Base-by-base conservation (phyloP, 2,797 vertebrate species). In the Acipenser transmontanus region DNA sequence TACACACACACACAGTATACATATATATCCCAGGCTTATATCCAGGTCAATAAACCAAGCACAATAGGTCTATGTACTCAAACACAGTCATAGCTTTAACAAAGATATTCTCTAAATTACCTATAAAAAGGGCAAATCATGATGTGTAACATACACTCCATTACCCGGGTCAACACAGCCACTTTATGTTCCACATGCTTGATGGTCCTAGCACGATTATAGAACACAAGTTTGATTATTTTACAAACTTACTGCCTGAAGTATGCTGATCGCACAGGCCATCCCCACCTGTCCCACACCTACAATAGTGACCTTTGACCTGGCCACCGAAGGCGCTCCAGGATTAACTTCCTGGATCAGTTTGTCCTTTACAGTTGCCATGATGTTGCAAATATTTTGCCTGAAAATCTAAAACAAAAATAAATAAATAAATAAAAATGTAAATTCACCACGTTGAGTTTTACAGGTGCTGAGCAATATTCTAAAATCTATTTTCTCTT, bases 281-380 rank as follows among this genome's bases (percentile, higher is more conserved):
- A 92, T 92, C 76, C 90, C 90, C n/a, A 92, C 90, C 76, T 89
- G 85, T 12, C 90, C 90, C 73, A 89, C 87, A 0, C 90, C 90
- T 59, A 92, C 87, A 67, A 92, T 82, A 0, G 90, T 87, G 74
- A 92, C 85, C 76, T 92, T 91, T 17, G 51, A 34, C 34, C 34
- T 34, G 34, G 34, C 34, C 34, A 34, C 54, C 10, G 1, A 0
- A 57, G 54, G 1, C 9, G 10, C 6, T 10, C 48, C 12, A 6
- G 62, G 5, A 10, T 17, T 14, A 47, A 64, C 7, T 8, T 64
- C 51, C 2, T 49, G 10, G 13, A 68, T 13, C 7, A 68, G 12
- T 34, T 63, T 64, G 17, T 64, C 17, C 50, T 17, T 59, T 17
- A 68, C 6, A 7, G 48, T 51, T 7, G 47, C 54, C 67, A 68